Evolutionary conservation across 2,888 invertebrate genomes (phyloP), one percentile per base, ranked within the genome.

Genomic region (Agrotis puta): DNA sequence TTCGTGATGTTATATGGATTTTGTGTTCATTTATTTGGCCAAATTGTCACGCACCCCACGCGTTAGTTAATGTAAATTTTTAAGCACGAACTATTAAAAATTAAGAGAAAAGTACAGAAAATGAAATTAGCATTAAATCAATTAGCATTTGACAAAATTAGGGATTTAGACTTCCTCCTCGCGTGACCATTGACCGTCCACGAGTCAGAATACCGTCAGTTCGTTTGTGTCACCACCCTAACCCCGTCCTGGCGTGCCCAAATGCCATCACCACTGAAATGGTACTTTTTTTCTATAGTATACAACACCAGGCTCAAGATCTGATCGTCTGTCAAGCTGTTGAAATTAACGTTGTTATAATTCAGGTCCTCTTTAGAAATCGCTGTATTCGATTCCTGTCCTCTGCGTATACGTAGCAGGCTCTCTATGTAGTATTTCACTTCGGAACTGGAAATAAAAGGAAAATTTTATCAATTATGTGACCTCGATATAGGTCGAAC

Each of bases 201-300:
- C 33, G 51, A 24, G 6, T 20, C 16, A 16, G 11, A 43, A 57
- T 51, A 33, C 16, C n/a, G 58, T 82, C 62, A 78, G 43, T 66
- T 70, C 20, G 74, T 67, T 43, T 85, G 84, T 3, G 84, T 64
- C 0, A 91, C 90, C 0, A 77, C 65, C 71, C 86, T 93, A 6
- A 78, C 51, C 0, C 87, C 88, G 22, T 94, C 94, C 18, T 90
- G 86, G 14, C 86, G 87, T 18, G 88, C 79, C 98, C 98, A 98
- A 53, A 98, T 96, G 0, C 97, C 98, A 87, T 98, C 97, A 0
- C 98, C 98, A 18, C 97, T 97, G 86, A 98, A 98, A 90, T 98
- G 97, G 90, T 97, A 97, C 84, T 97, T 97, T 82, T 96, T 97
- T 90, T 98, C 98, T 27, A 98, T 97, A 69, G 97, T 95, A 88